Evolutionary conservation across 2,797 vertebrate species (phyloP).

Genomic region (Hemitrygon akajei): DNA sequence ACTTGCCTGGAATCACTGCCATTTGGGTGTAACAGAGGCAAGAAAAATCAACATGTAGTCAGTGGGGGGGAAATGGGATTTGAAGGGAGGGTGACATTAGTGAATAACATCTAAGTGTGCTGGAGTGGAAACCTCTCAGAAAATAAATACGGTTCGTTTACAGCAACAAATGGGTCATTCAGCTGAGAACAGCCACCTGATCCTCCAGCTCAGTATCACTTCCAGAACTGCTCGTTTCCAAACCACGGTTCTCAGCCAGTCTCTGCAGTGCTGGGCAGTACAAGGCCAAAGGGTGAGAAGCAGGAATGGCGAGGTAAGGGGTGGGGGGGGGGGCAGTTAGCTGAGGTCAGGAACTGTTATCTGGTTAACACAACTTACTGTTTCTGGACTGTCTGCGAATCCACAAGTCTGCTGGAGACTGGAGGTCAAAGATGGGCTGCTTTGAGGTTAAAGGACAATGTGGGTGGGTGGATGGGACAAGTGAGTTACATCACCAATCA

Average conservation of each 20-base stretch:
- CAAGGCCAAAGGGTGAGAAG: not conserved
- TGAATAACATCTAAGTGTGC: not conserved
- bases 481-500: no score
- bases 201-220: not conserved
- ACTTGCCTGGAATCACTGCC: not conserved
- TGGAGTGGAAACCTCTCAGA: not conserved
- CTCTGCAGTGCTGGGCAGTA: not conserved
- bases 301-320: not conserved
- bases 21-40: no score
- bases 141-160: not conserved
- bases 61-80: no score
- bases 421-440: no score
- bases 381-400: not conserved
- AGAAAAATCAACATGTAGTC: no score
- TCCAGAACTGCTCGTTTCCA: not conserved
- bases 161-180: conserved; percentile 8
- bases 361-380: not conserved
- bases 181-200: not conserved
- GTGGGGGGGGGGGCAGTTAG: not conserved
- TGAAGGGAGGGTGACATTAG: no score
- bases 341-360: not conserved
- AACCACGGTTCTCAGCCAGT: not conserved
- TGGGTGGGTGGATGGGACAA: no score
- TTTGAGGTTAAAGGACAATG: no score
- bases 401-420: no score